Evolutionary conservation across 2,797 vertebrate species (phyloP).

Genomic region (Anabacerthia variegaticeps): DNA sequence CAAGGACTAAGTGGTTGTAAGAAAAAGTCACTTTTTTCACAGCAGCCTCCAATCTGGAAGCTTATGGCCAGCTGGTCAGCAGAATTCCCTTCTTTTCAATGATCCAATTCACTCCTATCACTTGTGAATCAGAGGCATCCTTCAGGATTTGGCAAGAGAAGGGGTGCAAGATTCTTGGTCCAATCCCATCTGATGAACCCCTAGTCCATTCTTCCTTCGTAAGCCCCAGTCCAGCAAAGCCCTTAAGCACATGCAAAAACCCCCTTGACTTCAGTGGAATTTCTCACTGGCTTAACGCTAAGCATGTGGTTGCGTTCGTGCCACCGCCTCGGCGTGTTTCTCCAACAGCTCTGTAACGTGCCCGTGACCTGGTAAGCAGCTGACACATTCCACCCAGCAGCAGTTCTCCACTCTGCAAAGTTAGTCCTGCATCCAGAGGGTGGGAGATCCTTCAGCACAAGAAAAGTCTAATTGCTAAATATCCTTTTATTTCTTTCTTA

Average conservation of each 20-base stretch:
- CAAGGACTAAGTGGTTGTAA: neutral
- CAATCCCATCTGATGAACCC: slow-evolving; percentile 33
- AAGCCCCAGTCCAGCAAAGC: slow-evolving; percentile 51
- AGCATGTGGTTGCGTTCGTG: neutral
- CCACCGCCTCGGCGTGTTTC: neutral
- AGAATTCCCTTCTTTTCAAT: neutral
- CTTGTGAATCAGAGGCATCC: slow-evolving; percentile 46
- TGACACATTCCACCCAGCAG: slow-evolving; percentile 58
- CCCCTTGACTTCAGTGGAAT: slow-evolving; percentile 64
- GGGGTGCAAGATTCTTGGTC: slow-evolving; percentile 58
- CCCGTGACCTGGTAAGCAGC: slow-evolving; percentile 35
- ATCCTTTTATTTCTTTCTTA: neutral
- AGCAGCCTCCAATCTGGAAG: neutral
- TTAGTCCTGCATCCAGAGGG: neutral
- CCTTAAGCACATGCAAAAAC: slow-evolving; percentile 62
- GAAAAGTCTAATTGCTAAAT: neutral
- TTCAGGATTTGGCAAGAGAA: slow-evolving; percentile 51
- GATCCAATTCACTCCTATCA: slow-evolving; percentile 10
- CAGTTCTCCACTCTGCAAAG: neutral
- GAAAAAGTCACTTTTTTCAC: neutral
- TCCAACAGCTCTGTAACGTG: neutral
- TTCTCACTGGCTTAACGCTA: slow-evolving; percentile 65
- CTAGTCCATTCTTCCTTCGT: neutral
- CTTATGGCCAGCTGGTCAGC: neutral
- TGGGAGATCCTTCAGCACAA: neutral